Percentiles rank a stretch among this genome's conserved stretches.
These are phyloP conservation scores for Prenolepis imparis DNA, from an alignment of 2,888 invertebrate species.

Conservation along the genomic window DNA sequence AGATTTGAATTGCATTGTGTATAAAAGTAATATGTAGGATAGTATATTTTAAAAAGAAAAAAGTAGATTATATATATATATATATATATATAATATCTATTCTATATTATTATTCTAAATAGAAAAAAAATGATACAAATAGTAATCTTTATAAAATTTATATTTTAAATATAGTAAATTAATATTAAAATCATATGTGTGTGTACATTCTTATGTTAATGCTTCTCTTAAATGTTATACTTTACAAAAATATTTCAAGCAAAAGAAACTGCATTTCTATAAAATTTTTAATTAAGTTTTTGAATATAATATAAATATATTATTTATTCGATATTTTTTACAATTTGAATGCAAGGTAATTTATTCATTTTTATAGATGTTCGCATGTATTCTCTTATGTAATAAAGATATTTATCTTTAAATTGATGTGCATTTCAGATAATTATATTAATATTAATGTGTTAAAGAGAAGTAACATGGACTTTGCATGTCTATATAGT, in stretches of 20 bases:
- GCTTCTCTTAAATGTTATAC: not conserved
- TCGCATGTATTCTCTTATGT: not conserved
- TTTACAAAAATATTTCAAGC: not conserved
- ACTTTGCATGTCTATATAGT: not conserved
- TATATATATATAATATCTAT: no score
- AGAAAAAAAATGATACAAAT: no score
- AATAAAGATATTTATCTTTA: not conserved
- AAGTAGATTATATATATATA: no score
- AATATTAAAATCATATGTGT: not conserved
- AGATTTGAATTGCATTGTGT: conserved; percentile 42
- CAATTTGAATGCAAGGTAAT: not conserved
- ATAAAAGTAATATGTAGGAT: conserved; percentile 14
- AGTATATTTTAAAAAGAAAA: not conserved
- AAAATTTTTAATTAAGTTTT: not conserved
- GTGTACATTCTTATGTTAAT: not conserved
- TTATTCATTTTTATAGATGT: not conserved
- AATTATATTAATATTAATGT: conserved; percentile 21
- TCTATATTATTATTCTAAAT: no score
- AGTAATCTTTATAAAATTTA: no score
- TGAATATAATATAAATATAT: not conserved
- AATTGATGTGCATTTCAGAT: not conserved
- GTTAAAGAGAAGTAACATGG: not conserved
- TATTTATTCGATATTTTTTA: not conserved
- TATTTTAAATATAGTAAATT: no score
- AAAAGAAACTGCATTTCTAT: not conserved